These are phyloP conservation scores for Hyles lineata DNA, from an alignment of 2,888 invertebrate species.

Conservation along the genomic window DNA sequence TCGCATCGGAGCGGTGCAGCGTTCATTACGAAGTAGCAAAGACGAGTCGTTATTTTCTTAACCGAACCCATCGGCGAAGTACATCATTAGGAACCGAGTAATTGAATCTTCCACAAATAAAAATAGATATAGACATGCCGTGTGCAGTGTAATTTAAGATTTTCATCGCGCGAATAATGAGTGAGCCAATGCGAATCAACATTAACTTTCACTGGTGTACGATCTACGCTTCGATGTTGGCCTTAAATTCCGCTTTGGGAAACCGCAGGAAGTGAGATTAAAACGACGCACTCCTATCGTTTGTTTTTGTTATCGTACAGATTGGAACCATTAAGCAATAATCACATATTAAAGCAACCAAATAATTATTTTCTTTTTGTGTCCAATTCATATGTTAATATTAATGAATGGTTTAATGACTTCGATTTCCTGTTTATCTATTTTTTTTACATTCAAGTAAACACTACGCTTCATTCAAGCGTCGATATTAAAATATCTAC, in stretches of 20 bases:
- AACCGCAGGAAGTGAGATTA: slow-evolving; percentile 74
- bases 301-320: slow-evolving; percentile 55
- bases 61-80: slow-evolving; percentile 57
- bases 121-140: slow-evolving; percentile 68
- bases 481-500: not conserved
- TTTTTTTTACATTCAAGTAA: not conserved
- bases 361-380: slow-evolving; percentile 40
- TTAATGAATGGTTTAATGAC: not conserved
- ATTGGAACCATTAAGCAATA: slow-evolving; percentile 47
- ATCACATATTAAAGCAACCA: slow-evolving; percentile 48
- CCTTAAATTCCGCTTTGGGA: slow-evolving; percentile 77
- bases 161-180: slow-evolving; percentile 78
- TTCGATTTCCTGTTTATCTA: not conserved
- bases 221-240: slow-evolving; percentile 58
- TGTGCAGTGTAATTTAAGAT: slow-evolving; percentile 78
- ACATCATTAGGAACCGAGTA: slow-evolving; percentile 66
- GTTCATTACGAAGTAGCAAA: slow-evolving; percentile 58
- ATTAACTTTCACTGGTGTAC: slow-evolving; percentile 78
- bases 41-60: slow-evolving; percentile 62
- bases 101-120: slow-evolving; percentile 79
- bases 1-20: slow-evolving; percentile 43
- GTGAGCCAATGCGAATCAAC: slow-evolving; percentile 70
- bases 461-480: not conserved
- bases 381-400: not conserved
- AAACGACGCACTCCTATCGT: slow-evolving; percentile 51